phyloP scores from a whole-genome alignment of 2,888 invertebrate species.

The Drosophila robusta region DNA sequence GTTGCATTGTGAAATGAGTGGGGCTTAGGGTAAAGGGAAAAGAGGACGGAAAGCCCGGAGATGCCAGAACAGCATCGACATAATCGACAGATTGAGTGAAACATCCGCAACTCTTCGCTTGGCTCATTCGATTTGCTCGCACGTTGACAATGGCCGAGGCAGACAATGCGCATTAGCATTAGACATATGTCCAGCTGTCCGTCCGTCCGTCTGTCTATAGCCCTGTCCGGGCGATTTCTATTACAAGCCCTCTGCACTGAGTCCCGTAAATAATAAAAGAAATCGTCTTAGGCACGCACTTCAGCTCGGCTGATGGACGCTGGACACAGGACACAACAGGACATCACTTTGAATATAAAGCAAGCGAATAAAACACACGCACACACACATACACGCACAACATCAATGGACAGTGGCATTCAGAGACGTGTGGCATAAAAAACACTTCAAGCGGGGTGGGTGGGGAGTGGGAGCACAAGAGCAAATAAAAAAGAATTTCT shows the following conservation, averaged over 20 bases:
- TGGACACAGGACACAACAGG: slow-evolving; percentile 61
- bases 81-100: slow-evolving; percentile 49
- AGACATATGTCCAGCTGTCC: slow-evolving; percentile 63
- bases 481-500: slow-evolving; percentile 79
- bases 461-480: slow-evolving; percentile 16
- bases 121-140: slow-evolving; percentile 29
- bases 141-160: slow-evolving; percentile 60
- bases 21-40: slow-evolving; percentile 32
- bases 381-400: slow-evolving; percentile 16
- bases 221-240: slow-evolving; percentile 49
- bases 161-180: slow-evolving; percentile 71
- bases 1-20: slow-evolving; percentile 46
- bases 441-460: slow-evolving; percentile 54
- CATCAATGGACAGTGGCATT: slow-evolving; percentile 47
- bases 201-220: slow-evolving; percentile 5
- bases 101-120: slow-evolving; percentile 66
- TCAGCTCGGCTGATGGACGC: slow-evolving; percentile 69
- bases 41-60: not conserved
- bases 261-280: slow-evolving; percentile 79
- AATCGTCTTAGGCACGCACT: slow-evolving; percentile 82
- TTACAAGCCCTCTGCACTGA: slow-evolving; percentile 44
- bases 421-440: slow-evolving; percentile 74
- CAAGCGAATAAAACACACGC: slow-evolving; percentile 75
- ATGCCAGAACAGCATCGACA: slow-evolving; percentile 8
- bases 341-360: slow-evolving; percentile 82